Evolutionary conservation across 2,888 invertebrate species (phyloP).

Genomic region (Notocelia uddmanniana): DNA sequence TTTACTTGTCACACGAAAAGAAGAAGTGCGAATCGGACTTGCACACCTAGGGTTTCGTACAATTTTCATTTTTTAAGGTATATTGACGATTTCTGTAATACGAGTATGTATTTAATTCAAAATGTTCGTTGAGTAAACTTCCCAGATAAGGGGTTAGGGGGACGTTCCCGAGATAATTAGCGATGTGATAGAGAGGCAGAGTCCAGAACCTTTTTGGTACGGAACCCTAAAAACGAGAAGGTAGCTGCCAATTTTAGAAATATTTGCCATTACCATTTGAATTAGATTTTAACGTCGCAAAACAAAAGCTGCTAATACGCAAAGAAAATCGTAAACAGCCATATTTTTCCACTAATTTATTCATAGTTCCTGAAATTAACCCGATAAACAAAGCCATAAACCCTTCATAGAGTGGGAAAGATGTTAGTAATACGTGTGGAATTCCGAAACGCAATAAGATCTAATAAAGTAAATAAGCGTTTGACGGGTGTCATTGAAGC

Average conservation of each 20-base stretch:
- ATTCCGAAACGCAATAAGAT: conserved; percentile 32
- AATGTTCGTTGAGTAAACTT: too few relatives aligned
- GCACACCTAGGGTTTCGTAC: too few relatives aligned
- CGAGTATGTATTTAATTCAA: too few relatives aligned
- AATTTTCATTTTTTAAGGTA: too few relatives aligned
- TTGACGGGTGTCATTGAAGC: conserved; percentile 49
- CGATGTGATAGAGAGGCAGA: too few relatives aligned
- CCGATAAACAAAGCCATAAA: conserved; percentile 20
- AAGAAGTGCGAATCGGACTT: too few relatives aligned
- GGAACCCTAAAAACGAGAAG: not conserved
- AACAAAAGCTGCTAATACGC: not conserved
- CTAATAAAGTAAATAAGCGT: conserved; percentile 33
- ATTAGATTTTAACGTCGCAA: not conserved
- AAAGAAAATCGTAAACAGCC: not conserved
- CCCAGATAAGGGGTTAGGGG: too few relatives aligned
- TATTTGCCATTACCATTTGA: not conserved
- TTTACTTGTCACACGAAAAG: not conserved
- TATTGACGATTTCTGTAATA: too few relatives aligned
- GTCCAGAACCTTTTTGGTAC: too few relatives aligned
- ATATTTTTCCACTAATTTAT: not conserved
- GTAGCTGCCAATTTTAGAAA: not conserved
- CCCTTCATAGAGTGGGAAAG: not conserved
- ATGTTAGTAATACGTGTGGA: conserved; percentile 27
- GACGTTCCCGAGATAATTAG: too few relatives aligned
- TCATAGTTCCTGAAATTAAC: conserved; percentile 4